phyloP scores from a whole-genome alignment of 2,113 vertebrate genomes.

The Emydocephalus ijimae region DNA sequence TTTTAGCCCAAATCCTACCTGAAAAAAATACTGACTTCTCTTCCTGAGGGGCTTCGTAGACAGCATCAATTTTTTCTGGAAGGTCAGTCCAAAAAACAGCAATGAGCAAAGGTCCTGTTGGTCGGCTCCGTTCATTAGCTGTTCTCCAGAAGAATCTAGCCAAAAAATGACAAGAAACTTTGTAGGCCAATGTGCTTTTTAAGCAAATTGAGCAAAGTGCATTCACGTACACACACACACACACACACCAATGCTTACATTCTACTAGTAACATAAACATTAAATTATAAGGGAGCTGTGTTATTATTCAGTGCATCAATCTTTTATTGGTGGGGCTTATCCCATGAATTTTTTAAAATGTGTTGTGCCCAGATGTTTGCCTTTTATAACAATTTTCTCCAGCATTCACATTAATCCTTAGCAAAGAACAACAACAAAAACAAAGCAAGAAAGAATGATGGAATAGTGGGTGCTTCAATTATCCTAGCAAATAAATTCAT shows the following conservation, averaged over 20 bases:
- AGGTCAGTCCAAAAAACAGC: conserved; percentile 96
- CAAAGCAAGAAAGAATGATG: background rate
- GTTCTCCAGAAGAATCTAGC: conserved; percentile 94
- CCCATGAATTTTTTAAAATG: background rate
- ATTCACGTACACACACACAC: background rate
- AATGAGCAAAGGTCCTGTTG: conserved; percentile 86
- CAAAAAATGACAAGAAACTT: conserved; percentile 70
- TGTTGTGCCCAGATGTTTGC: background rate
- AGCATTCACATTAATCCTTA: conserved; percentile 22
- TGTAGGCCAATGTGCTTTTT: conserved; percentile 79
- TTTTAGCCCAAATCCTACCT: conserved; percentile 70
- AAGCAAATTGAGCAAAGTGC: conserved; percentile 60
- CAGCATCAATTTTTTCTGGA: conserved; percentile 90
- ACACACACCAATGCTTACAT: background rate
- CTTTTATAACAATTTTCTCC: background rate
- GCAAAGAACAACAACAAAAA: background rate
- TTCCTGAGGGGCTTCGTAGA: conserved; percentile 89
- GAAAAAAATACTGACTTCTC: conserved; percentile 94
- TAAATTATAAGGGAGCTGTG: background rate
- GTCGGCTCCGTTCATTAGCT: conserved; percentile 80
- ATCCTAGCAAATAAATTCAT: conserved; percentile 25
- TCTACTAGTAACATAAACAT: background rate
- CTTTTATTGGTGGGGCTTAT: background rate
- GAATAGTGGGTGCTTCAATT: conserved; percentile 12
- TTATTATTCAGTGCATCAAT: background rate